Evolutionary conservation across 2,888 invertebrate species (phyloP).

Genomic region (Euphydryas editha): DNA sequence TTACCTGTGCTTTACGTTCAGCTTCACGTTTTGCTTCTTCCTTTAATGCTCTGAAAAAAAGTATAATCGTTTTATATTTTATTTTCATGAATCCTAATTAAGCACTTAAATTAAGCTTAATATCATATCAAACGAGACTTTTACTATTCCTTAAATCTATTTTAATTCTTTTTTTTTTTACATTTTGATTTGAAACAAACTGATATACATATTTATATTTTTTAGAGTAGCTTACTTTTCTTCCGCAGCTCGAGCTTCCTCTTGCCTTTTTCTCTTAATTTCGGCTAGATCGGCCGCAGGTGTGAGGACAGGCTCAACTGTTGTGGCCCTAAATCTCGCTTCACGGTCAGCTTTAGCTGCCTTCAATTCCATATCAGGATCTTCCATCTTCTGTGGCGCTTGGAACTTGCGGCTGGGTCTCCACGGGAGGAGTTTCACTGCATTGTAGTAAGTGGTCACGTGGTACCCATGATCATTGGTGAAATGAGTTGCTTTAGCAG

Average conservation of each 20-base stretch:
- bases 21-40: constrained; percentile 80
- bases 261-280: constrained; percentile 83
- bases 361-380: constrained; percentile 83
- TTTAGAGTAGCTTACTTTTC: constrained; percentile 75
- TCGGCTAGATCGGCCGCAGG: constrained; percentile 82
- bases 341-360: constrained; percentile 85
- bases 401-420: constrained; percentile 88
- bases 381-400: constrained; percentile 82
- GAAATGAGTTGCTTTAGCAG: constrained; percentile 51
- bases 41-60: constrained; percentile 71
- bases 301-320: constrained; percentile 71
- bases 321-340: constrained; percentile 83
- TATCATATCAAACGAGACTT: no score
- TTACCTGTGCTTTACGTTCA: constrained; percentile 77
- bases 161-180: no score
- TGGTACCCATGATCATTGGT: constrained; percentile 59
- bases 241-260: constrained; percentile 85
- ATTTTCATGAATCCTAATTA: no score
- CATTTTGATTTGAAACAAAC: neutral
- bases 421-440: constrained; percentile 86
- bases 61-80: neutral
- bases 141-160: no score
- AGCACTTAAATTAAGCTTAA: neutral
- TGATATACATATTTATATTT: neutral
- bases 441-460: constrained; percentile 65